Evolutionary conservation across 2,888 invertebrate genomes (phyloP), one percentile per base, ranked within the genome.

Genomic region (Notodonta dromedarius): DNA sequence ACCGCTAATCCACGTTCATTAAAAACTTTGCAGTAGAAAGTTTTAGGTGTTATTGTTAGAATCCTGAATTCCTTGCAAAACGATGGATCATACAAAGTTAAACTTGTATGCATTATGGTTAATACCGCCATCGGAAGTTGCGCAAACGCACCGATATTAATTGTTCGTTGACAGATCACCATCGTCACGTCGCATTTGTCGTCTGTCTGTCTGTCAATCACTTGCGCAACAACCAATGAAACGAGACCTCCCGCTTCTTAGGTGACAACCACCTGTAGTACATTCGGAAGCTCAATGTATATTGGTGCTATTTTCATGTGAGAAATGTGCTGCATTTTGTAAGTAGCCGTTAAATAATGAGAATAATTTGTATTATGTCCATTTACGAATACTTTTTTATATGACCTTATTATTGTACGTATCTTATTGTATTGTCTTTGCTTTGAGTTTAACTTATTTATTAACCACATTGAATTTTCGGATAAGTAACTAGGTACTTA

Each of bases 151-250:
- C 67, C 66, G 65, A 52, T 40, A 55, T 69, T 58, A 54, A 66
- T 71, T 69, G 65, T 72, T 68, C 68, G 58, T 63, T 63, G 69
- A 69, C 65, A 66, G 62, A 72, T 66, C 55, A 73, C 69, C 77
- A 65, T 62, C 64, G 62, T 65, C 73, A 57, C 42, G 65, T 71
- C 71, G 71, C 74, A 84, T 84, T 80, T 80, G 76, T 82, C 74
- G 64, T 39, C 61, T 67, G 76, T 77, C 72, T 64, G 58, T 59
- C 60, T 54, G 62, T 61, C 66, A 66, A 71, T 68, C 58, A 68
- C 62, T 65, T 55, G 63, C 62, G 63, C 60, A 67, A 65, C 61
- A 68, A 67, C 70, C 62, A 69, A 52, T 56, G 59, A 59, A 61
- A 61, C 52, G 54, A 51, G 42, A 59, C 42, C 58, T 44, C 48